phyloP scores from a whole-genome alignment of 1,140 invertebrate genomes.

The Dendrolimus kikuchii region DNA sequence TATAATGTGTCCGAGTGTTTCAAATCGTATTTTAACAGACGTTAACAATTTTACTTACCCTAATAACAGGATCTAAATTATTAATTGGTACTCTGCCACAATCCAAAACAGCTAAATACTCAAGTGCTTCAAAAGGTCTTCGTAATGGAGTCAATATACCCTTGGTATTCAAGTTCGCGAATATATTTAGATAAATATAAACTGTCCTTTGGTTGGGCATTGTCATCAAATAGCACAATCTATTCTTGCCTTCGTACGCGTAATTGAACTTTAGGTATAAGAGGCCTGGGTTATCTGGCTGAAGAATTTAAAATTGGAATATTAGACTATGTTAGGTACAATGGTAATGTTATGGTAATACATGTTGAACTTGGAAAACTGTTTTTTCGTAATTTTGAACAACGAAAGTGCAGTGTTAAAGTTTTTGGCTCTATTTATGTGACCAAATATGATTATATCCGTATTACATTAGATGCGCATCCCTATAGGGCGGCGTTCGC shows the following conservation, averaged over 20 bases:
- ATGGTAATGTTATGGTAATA: too few relatives aligned
- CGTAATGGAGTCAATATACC: slow-evolving; percentile 44
- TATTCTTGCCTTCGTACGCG: slow-evolving; percentile 35
- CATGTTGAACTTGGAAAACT: too few relatives aligned
- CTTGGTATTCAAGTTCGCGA: slow-evolving; percentile 34
- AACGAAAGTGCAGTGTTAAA: too few relatives aligned
- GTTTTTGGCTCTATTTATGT: too few relatives aligned
- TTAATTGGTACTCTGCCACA: slow-evolving; percentile 64
- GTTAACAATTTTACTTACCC: slow-evolving; percentile 31
- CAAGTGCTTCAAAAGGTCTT: slow-evolving; percentile 19
- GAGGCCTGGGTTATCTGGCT: slow-evolving; percentile 40
- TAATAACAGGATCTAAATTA: slow-evolving; percentile 61
- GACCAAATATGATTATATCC: too few relatives aligned
- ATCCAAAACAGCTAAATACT: slow-evolving; percentile 46
- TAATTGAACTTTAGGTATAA: slow-evolving; percentile 50
- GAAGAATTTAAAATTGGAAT: slow-evolving; percentile 13
- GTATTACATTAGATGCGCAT: too few relatives aligned
- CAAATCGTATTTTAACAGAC: background rate
- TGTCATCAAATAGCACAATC: slow-evolving; percentile 47
- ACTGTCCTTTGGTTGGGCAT: slow-evolving; percentile 52
- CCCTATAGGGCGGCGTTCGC: too few relatives aligned
- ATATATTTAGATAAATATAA: slow-evolving; percentile 42
- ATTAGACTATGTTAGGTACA: too few relatives aligned
- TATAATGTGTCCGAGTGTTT: background rate
- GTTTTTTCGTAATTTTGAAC: too few relatives aligned